Evolutionary conservation across 2,888 invertebrate species (phyloP).

Genomic region (Drosophila lutescens): DNA sequence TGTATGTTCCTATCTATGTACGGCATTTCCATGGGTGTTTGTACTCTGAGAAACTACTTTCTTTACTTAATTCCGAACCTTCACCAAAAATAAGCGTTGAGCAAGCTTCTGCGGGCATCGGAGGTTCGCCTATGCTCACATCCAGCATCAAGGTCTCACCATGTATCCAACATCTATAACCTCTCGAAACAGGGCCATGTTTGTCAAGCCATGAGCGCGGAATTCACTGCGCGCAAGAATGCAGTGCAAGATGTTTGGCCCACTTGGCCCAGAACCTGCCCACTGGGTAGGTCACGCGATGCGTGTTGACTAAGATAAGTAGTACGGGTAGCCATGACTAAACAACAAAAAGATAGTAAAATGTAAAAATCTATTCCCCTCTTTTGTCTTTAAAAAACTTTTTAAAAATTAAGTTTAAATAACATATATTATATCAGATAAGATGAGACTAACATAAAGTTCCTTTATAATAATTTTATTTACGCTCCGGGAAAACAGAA

Average conservation of each 20-base stretch:
- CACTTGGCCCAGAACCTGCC: slow-evolving; percentile 55
- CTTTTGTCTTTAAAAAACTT: too few relatives aligned
- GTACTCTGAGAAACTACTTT: too few relatives aligned
- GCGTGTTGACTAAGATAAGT: neutral
- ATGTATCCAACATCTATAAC: slow-evolving; percentile 46
- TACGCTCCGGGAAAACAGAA: too few relatives aligned
- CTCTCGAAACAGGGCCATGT: slow-evolving; percentile 69
- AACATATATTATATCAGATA: too few relatives aligned
- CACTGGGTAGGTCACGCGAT: slow-evolving; percentile 19
- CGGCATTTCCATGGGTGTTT: too few relatives aligned
- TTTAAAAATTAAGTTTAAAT: too few relatives aligned
- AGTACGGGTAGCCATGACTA: too few relatives aligned
- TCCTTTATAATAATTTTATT: too few relatives aligned
- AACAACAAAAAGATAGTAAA: neutral
- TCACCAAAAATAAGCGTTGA: slow-evolving; percentile 77
- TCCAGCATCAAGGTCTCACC: slow-evolving; percentile 58
- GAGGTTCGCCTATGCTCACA: slow-evolving; percentile 61
- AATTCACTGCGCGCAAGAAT: slow-evolving; percentile 38
- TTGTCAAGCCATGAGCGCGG: slow-evolving; percentile 66
- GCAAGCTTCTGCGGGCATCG: slow-evolving; percentile 74
- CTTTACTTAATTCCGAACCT: too few relatives aligned
- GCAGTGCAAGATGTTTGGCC: slow-evolving; percentile 60
- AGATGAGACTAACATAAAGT: too few relatives aligned
- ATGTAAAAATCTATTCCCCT: too few relatives aligned
- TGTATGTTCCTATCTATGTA: neutral